A percentile compares a stretch with the other conserved stretches of the same genome.
Evolutionary conservation across 2,113 vertebrate genomes (phyloP).

Genomic region (Seriola aureovittata): DNA sequence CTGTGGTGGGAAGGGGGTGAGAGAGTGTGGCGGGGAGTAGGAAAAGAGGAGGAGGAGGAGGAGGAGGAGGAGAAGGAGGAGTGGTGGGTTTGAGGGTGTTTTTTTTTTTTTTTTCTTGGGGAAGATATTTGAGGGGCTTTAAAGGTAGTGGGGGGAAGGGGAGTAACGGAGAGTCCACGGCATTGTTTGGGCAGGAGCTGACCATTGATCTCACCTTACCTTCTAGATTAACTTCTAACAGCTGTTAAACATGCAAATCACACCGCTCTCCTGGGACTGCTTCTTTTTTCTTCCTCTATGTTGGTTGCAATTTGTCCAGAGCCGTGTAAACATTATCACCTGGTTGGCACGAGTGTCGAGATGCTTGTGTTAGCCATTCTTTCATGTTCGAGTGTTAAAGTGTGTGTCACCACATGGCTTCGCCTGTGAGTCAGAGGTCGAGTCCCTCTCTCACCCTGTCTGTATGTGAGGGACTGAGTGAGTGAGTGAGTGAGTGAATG

Average conservation of each 20-base stretch:
- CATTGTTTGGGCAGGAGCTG: conserved; percentile 48
- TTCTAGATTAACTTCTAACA: conserved; percentile 29
- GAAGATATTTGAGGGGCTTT: conserved; percentile 75
- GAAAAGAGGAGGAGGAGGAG: conserved; percentile 50
- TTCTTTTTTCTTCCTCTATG: not conserved
- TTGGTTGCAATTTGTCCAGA: conserved; percentile 57
- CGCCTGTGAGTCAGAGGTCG: conserved; percentile 48
- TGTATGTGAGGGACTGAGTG: conserved; percentile 15
- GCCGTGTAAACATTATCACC: conserved; percentile 73
- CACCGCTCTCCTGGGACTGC: not conserved
- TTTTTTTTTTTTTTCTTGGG: conserved; percentile 49
- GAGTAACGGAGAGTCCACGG: conserved; percentile 27
- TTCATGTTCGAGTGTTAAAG: conserved; percentile 50
- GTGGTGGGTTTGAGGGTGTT: conserved; percentile 48
- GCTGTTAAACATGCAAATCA: conserved; percentile 23
- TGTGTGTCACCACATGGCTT: conserved; percentile 30
- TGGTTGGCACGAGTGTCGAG: conserved; percentile 39
- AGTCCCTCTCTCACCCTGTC: conserved; percentile 24
- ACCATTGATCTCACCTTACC: conserved; percentile 49
- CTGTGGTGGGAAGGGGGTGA: conserved; percentile 67
- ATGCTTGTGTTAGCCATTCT: conserved; percentile 45
- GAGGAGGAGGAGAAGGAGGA: conserved; percentile 6
- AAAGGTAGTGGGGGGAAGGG: conserved; percentile 62
- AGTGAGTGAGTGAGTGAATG: conserved; percentile 21
- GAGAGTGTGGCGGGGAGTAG: conserved; percentile 47